These are phyloP conservation scores for Sitophilus oryzae DNA, from an alignment of 1,140 invertebrate species.

Conservation along the genomic window DNA sequence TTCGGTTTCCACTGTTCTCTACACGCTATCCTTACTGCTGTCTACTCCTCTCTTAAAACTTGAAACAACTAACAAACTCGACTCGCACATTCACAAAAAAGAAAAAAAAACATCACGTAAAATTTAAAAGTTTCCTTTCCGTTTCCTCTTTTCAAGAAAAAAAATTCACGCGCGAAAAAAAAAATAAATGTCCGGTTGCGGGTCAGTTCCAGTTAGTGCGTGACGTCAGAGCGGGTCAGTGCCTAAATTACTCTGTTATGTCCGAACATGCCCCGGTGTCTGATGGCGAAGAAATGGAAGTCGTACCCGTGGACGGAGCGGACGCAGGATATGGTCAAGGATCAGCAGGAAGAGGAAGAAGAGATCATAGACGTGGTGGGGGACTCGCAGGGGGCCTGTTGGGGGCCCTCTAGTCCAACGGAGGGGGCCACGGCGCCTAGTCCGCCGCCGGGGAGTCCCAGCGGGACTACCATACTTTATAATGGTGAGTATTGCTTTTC, in stretches of 20 bases:
- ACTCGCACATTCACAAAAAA: too few relatives aligned
- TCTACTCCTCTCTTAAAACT: too few relatives aligned
- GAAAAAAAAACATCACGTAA: too few relatives aligned
- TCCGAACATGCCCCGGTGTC: constrained; percentile 70
- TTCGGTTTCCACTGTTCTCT: constrained; percentile 13
- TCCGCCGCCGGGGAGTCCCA: constrained; percentile 57
- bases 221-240: not conserved
- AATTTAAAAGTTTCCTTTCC: constrained; percentile 12
- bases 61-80: too few relatives aligned
- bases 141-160: not conserved
- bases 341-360: constrained; percentile 56
- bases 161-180: too few relatives aligned
- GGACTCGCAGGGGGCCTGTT: constrained; percentile 53
- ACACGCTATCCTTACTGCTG: constrained; percentile 15
- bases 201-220: too few relatives aligned
- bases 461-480: constrained; percentile 56
- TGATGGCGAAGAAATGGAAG: constrained; percentile 90
- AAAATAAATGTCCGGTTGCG: too few relatives aligned
- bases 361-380: constrained; percentile 80
- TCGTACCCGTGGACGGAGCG: constrained; percentile 64
- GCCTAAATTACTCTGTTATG: constrained; percentile 6
- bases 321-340: constrained; percentile 11
- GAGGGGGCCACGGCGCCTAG: constrained; percentile 67
- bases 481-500: constrained; percentile 50
- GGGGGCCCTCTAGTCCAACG: constrained; percentile 66